Base-by-base conservation (phyloP, 2,797 vertebrate genomes). In the Phrynocephalus guinanensis region DNA sequence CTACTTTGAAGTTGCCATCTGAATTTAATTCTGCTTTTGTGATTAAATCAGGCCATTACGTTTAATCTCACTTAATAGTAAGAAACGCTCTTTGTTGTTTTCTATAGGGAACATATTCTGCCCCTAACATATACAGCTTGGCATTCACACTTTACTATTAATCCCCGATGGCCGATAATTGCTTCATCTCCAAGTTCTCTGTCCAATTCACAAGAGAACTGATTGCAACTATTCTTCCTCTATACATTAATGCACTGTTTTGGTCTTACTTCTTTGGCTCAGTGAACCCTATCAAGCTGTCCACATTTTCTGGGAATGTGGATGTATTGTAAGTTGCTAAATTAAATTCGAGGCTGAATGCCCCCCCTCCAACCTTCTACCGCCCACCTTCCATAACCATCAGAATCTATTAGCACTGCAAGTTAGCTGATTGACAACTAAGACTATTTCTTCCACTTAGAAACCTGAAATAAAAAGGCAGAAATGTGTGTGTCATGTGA, bases 51-150 rank as follows among this genome's bases (percentile, higher is more conserved):
- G 97, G 97, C 98, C 98, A 98, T 98, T 98, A 98, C 97, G 97
- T 97, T 97, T 99, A 99, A 99, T 99, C 98, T 99, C 97, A 98
- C 98, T 98, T 99, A 99, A 99, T 99, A 97, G 98, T 98, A 97
- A 98, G 97, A 97, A 97, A 97, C 97, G 97, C 96, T 96, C 96
- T 98, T 99, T 99, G 98, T 99, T 95, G 97, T 93, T 95, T 96
- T 97, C 96, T 97, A 98, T 98, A 97, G 97, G 97, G 97, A 98
- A 98, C 98, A 98, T 98, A 98, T 98, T 98, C 98, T 96, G 95
- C 92, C 96, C 97, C 97, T 97, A 98, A 98, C 97, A 98, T 97
- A 95, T 96, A 95, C 95, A 97, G 96, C 88, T 95, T 97, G 97
- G 98, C 93, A 98, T 98, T 99, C 98, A 98, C 97, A 97, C 97